Evolutionary conservation across 2,888 invertebrate species (phyloP).

Genomic region (Lasioglossum pauxillum): DNA sequence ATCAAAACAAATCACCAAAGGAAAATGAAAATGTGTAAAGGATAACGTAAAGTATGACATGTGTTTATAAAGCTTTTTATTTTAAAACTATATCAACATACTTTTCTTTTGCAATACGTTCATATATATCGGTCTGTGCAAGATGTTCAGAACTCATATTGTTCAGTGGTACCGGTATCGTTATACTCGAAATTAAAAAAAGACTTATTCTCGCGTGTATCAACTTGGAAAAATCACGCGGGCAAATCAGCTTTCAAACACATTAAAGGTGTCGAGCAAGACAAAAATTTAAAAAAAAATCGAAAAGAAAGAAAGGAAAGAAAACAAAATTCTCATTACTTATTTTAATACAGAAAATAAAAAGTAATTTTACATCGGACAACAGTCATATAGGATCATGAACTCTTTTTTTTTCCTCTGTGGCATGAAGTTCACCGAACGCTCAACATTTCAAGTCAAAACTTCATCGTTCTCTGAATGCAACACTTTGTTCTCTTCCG

Average conservation of each 20-base stretch:
- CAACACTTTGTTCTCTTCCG: constrained; percentile 40
- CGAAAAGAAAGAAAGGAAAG: constrained; percentile 36
- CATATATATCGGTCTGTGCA: constrained; percentile 36
- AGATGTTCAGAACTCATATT: not conserved
- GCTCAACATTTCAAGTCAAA: constrained; percentile 23
- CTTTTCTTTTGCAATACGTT: constrained; percentile 62
- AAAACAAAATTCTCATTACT: constrained; percentile 60
- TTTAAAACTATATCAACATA: constrained; percentile 69
- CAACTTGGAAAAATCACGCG: constrained; percentile 47
- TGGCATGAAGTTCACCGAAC: constrained; percentile 12
- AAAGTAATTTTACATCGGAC: constrained; percentile 48
- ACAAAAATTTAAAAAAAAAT: constrained; percentile 22
- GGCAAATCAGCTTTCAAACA: constrained; percentile 40
- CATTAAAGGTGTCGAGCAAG: constrained; percentile 45
- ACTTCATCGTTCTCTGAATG: constrained; percentile 50
- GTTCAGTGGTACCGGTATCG: constrained; percentile 12
- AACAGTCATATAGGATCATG: constrained; percentile 53
- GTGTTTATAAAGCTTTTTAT: constrained; percentile 67
- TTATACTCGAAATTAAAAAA: constrained; percentile 58
- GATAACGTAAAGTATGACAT: constrained; percentile 68
- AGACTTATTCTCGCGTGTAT: constrained; percentile 18
- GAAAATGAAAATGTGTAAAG: constrained; percentile 63
- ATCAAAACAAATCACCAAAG: constrained; percentile 41
- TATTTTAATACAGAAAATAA: constrained; percentile 65
- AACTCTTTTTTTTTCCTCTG: constrained; percentile 3